A percentile compares a stretch with the other conserved stretches of the same genome.
Evolutionary conservation across 1,140 invertebrate genomes (phyloP).

Genomic region (Musca vetustissima): DNA sequence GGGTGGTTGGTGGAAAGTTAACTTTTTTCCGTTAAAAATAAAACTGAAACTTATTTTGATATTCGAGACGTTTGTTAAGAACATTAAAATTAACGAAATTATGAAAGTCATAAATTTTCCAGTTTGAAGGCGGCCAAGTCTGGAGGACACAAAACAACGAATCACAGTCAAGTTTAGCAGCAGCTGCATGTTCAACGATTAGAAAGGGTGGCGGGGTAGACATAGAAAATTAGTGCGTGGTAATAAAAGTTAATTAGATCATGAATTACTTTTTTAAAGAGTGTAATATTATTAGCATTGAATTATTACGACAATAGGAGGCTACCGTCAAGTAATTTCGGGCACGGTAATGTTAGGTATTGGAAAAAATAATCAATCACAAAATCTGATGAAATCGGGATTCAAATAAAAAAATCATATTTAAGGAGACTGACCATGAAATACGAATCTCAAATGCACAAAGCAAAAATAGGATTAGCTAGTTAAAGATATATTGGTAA

Average conservation of each 20-base stretch:
- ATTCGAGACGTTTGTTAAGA: constrained; percentile 14
- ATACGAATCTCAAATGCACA: too few species aligned
- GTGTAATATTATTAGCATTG: too few species aligned
- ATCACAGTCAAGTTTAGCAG: background rate
- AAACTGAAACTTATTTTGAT: constrained; percentile 11
- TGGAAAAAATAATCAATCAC: too few species aligned
- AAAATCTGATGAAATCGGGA: too few species aligned
- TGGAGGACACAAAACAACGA: background rate
- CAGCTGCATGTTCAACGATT: background rate
- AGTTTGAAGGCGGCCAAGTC: background rate
- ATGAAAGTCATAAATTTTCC: constrained; percentile 1
- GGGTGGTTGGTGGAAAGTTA: background rate
- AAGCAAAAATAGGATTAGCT: too few species aligned
- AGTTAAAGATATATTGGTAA: too few species aligned
- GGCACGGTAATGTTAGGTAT: too few species aligned
- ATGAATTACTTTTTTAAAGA: background rate
- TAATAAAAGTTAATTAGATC: constrained; percentile 10
- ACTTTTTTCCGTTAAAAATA: background rate
- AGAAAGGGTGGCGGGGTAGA: background rate
- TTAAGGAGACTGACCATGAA: too few species aligned
- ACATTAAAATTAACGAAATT: constrained; percentile 23
- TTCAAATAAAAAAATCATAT: too few species aligned
- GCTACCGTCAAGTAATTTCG: too few species aligned
- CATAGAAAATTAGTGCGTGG: constrained; percentile 1
- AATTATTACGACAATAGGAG: too few species aligned